Evolutionary conservation across 2,888 invertebrate species (phyloP), one percentile per base, ranked within the genome.

Genomic region (Lamproptera curius): DNA sequence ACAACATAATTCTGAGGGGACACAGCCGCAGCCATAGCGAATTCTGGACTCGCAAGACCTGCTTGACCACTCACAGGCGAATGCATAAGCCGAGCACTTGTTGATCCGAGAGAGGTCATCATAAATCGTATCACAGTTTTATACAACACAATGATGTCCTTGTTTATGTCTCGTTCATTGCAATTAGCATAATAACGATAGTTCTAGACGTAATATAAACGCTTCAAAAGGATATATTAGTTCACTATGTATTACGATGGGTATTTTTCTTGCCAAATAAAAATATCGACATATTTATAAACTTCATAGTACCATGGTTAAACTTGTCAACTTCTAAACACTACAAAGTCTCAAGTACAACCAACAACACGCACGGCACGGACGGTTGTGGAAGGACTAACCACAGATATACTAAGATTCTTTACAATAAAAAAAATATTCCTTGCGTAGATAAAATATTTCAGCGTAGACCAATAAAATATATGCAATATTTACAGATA

Each of bases 61-160:
- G 72, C 61, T 56, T 75, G 76, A 44, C 61, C 63, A 49, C 67
- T 55, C 59, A 76, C 66, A 39, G 67, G 58, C 8, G 70, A 55
- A 53, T 72, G 78, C 56, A 73, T 63, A 46, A 73, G 65, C 52
- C 64, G 65, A 52, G 70, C 63, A 58, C 67, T 69, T 48, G 72
- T 57, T 56, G 67, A 66, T 55, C 67, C 63, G 52, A 75, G 62
- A 65, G 82, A 73, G 65, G 77, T 76, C 84, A 82, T 81, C 45
- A 43, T 54, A 47, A 49, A 46, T 40, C 42, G 40, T 45, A 46
- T 38, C 44, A 46, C 48, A 35, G 44, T 44, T 47, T 50, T 42
- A 34, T 42, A 37, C 39, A 16, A 39, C 47, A 50, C 48, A 38
- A 51, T 38, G 34, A 47, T 58, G 57, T 55, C 55, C 58, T 62